Percentiles rank a stretch among this genome's conserved stretches.
phyloP scores from a whole-genome alignment of 2,797 vertebrate species.

The Hydrolagus colliei region DNA sequence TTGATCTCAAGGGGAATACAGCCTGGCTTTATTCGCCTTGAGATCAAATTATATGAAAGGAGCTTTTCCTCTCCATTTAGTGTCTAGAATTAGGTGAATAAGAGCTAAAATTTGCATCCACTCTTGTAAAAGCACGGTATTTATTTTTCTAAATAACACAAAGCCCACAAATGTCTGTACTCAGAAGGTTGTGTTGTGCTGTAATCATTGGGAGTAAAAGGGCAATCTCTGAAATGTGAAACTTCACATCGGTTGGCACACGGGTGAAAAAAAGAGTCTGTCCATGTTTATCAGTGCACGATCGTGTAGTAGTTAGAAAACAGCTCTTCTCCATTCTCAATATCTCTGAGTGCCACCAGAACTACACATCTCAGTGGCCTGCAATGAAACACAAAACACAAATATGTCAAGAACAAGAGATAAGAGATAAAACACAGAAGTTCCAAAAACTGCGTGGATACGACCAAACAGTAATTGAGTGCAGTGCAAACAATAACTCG shows the following conservation, averaged over 20 bases:
- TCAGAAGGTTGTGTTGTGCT: background rate
- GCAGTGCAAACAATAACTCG: too few species aligned
- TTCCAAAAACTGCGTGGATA: background rate
- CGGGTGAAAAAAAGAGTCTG: too few species aligned
- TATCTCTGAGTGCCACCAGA: constrained; percentile 75
- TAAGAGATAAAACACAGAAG: background rate
- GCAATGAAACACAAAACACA: constrained; percentile 40
- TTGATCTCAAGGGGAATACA: too few species aligned
- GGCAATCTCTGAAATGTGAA: background rate
- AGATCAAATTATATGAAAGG: background rate
- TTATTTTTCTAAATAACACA: background rate
- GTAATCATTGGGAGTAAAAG: background rate
- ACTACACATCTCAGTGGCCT: constrained; percentile 75
- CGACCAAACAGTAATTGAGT: background rate
- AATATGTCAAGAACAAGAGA: background rate
- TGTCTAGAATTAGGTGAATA: background rate
- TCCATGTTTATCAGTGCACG: constrained; percentile 52
- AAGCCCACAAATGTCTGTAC: background rate
- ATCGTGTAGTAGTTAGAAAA: constrained; percentile 93
- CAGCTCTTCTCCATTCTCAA: constrained; percentile 77
- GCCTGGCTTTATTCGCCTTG: background rate
- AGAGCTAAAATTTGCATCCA: background rate
- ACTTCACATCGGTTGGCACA: background rate
- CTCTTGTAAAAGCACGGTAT: background rate
- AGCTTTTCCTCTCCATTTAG: background rate